Conservation (phyloP, 2,797 vertebrate genomes). For the Corythornis leucogaster region DNA sequence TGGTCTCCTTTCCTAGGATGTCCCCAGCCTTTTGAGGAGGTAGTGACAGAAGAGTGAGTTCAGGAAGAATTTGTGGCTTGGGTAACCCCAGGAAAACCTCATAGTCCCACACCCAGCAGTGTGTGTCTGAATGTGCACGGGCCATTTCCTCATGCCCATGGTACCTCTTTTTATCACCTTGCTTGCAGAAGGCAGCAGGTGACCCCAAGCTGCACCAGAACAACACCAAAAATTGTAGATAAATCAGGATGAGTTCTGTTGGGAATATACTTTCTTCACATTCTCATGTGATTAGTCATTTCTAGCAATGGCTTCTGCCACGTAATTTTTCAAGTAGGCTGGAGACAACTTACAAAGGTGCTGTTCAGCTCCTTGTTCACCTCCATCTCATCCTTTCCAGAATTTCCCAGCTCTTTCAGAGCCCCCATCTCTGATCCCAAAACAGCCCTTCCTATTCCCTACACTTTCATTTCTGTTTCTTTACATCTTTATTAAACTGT, state of each 20-base stretch:
- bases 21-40: neutral
- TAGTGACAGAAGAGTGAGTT: neutral
- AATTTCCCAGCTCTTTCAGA: slow-evolving; percentile 38
- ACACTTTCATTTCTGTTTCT: slow-evolving; percentile 78
- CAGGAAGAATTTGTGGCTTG: neutral
- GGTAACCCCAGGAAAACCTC: neutral
- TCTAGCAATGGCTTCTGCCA: neutral
- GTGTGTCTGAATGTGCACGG: neutral
- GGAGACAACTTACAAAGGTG: neutral
- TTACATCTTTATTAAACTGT: slow-evolving; percentile 85
- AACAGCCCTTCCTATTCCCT: slow-evolving; percentile 74
- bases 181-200: neutral
- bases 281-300: neutral
- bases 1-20: neutral
- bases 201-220: neutral
- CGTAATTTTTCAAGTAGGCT: neutral
- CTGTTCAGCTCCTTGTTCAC: neutral
- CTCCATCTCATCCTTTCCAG: slow-evolving; percentile 43
- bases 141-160: accelerated
- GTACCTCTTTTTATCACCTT: neutral
- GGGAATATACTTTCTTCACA: neutral
- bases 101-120: neutral
- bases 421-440: slow-evolving; percentile 55
- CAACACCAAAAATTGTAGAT: neutral
- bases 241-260: neutral